Percentiles rank a stretch among this genome's conserved stretches.
phyloP scores from a whole-genome alignment of 2,797 vertebrate genomes.

The Hyperoplus immaculatus region DNA sequence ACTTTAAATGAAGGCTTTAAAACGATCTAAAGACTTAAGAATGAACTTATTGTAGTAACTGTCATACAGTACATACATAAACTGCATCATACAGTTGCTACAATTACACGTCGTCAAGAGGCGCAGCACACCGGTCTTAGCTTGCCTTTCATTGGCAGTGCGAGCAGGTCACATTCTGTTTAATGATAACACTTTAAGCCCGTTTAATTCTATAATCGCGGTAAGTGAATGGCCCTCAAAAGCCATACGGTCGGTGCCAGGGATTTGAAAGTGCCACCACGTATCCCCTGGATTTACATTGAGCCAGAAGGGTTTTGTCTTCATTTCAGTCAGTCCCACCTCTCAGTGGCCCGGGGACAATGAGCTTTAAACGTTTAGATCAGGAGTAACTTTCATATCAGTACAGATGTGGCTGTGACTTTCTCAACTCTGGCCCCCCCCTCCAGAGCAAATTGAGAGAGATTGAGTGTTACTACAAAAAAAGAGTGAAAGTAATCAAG shows the following conservation, averaged over 20 bases:
- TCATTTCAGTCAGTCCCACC: conserved; percentile 38
- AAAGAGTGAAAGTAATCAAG: conserved; percentile 52
- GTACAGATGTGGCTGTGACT: conserved; percentile 29
- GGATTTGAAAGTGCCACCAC: conserved; percentile 60
- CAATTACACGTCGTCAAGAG: conserved; percentile 17
- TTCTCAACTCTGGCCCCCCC: conserved; percentile 25
- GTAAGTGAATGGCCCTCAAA: conserved; percentile 72
- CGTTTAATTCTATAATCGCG: conserved; percentile 81
- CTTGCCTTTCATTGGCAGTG: conserved; percentile 51
- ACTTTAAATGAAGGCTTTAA: no score
- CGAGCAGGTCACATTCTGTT: conserved; percentile 68
- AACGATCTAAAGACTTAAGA: no score
- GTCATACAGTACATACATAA: no score
- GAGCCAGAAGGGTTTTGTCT: conserved; percentile 49
- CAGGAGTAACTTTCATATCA: conserved; percentile 56
- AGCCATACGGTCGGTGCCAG: conserved; percentile 59
- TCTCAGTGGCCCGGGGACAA: conserved; percentile 36
- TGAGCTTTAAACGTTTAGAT: conserved; percentile 52
- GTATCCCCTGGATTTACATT: conserved; percentile 59
- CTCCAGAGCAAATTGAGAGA: conserved; percentile 16
- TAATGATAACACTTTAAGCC: conserved; percentile 81
- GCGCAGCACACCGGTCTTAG: conserved; percentile 26
- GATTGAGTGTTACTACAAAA: conserved; percentile 32
- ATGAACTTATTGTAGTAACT: no score
- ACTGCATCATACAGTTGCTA: neutral